Base-by-base conservation (phyloP, 2,113 vertebrate species). In the Albula goreensis region DNA sequence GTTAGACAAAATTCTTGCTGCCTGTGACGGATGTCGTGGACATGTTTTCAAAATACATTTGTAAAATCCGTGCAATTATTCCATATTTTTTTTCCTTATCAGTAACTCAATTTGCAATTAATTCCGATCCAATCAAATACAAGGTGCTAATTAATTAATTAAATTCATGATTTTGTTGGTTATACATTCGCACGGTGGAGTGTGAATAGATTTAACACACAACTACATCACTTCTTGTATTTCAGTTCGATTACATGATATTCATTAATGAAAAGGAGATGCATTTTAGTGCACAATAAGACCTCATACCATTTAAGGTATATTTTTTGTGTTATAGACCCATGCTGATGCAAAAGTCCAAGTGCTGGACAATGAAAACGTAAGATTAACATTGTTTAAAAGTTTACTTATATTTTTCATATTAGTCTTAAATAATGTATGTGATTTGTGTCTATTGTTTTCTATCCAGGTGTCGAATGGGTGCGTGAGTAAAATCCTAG, bases 321-420 rank as follows among this genome's bases (percentile, higher is more conserved):
- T 99, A 99, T 99, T 98, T 94, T 98, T 97, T 99, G 97, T 99
- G 97, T 99, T 97, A 96, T 99, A 99, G 98, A 99, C 96, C 98
- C 98, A 99, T 99, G 97, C 97, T 99, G 98, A 97, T 96, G 96
- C 96, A 97, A 97, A 99, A 99, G 98, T 99, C 97, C 98, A 98
- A 97, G 98, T 98, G 97, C 97, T 99, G 98, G 98, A 98, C 96
- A 98, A 97, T 99, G 97, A 98, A 98, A 98, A 97, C 96, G 97
- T 97, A 97, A 99, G 97, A 97, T 97, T 97, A 98, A 97, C 96
- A 96, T 98, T 97, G 97, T 97, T 99, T 98, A 97, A 41, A 98
- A 96, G 98, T 95, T 95, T 97, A 97, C 96, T 96, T 97, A 96
- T 96, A 97, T 94, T 97, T 97, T 98, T 96, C 96, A 94, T 94